Base-by-base conservation (phyloP, 2,113 vertebrate species). In the Zingel zingel region DNA sequence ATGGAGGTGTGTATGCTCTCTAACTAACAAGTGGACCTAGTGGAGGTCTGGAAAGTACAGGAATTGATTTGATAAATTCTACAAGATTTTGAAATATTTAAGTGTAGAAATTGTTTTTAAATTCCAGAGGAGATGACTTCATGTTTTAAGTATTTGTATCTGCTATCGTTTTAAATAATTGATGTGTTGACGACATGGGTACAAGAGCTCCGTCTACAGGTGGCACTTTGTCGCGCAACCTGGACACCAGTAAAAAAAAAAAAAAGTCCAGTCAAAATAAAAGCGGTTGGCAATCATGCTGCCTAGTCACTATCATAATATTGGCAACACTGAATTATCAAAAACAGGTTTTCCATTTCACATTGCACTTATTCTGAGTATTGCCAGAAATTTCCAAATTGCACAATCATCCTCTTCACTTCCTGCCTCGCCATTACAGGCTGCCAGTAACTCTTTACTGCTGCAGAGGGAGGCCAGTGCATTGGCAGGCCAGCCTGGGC, bases 381-480 rank as follows among this genome's bases (percentile, higher is more conserved):
- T 54, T 66, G 4, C 30, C 54, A 79, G 64, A 30, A 58, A 69
- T 51, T n/a, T 63, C 54, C 45, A 61, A 12, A 69, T 59, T 85
- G 43, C 39, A 47, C 16, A 71, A 64, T 75, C 59, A 67, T 47
- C 59, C 53, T 63, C 13, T 27, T 78, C 30, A 66, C 83, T 78
- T 87, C 64, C 67, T 53, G 85, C 94, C 89, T 95, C 63, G 91
- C 86, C 89, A 80, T 79, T 61, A 19, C 95, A 98, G 97, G 95
- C 96, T 94, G 95, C 96, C 93, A 96, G 94, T 96, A 98, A 97
- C 94, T 96, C 96, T 85, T 93, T 98, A 92, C 92, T 98, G 87
- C 94, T 99, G 91, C 97, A 98, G 96, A 97, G 97, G 93, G 98
- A 99, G 89, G 93, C 94, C 25, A 95, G 94, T 83, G 92, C 96